Conservation (phyloP, 2,797 vertebrate species). For the Arremon aurantiirostris region DNA sequence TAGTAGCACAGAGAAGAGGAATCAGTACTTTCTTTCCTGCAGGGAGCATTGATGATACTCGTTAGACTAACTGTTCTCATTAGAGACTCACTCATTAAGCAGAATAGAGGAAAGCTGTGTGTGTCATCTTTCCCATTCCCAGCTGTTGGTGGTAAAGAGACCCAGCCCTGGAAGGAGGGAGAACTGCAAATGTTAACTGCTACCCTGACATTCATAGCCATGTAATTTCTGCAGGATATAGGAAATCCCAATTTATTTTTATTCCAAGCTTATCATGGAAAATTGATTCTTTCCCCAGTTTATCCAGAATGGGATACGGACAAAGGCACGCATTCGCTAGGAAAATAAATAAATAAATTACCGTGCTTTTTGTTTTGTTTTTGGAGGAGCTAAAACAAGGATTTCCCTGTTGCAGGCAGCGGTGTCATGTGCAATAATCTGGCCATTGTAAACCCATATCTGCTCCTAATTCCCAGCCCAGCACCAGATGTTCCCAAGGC, state of each 20-base stretch:
- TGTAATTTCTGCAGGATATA: not conserved
- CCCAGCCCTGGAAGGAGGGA: not conserved
- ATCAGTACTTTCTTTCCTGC: not conserved
- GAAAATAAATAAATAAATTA: not conserved
- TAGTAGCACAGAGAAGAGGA: not conserved
- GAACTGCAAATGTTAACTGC: not conserved
- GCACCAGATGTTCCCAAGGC: conserved; percentile 61
- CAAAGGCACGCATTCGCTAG: not conserved
- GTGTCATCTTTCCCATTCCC: not conserved
- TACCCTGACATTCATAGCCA: not conserved
- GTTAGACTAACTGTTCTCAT: not conserved
- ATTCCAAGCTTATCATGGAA: not conserved
- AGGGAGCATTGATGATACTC: accelerated
- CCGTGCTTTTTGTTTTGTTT: not conserved
- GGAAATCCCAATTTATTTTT: not conserved
- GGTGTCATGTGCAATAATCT: conserved; percentile 30
- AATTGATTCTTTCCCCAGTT: not conserved
- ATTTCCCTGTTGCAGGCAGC: conserved; percentile 13
- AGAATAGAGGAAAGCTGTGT: not conserved
- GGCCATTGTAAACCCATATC: conserved; percentile 29
- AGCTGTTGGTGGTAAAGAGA: not conserved
- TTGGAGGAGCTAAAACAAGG: not conserved
- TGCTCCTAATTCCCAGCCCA: conserved; percentile 60
- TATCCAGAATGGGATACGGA: not conserved
- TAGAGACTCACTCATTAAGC: not conserved